Base-by-base conservation (phyloP, 2,888 invertebrate genomes). In the Celastrina argiolus region DNA sequence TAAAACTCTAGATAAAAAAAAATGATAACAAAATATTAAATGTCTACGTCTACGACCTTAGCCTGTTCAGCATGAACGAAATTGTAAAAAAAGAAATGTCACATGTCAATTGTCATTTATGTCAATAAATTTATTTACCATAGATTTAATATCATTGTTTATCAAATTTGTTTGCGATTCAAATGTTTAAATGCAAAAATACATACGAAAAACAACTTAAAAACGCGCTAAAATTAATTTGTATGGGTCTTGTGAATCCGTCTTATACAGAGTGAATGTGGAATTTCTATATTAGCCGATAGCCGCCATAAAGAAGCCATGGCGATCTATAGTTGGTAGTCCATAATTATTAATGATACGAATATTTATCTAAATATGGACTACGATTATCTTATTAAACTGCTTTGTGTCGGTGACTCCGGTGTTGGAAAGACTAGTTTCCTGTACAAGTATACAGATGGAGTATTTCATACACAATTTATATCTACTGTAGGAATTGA, bases 401-500 rank as follows among this genome's bases (percentile, higher is more conserved):
- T 99, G 82, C 92, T 99, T 69, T 97, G 98, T 68, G 93, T 98
- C 68, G 99, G 98, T n/a, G 98, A 99, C 87, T 98, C 98, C 1
- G 98, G 98, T 39, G 98, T 99, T 65, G 99, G 99, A 14, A 99
- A 99, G 91, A 99, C 99, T 0, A 98, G 98, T 80, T 97, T 99
- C 78, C 92, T 99, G 18, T 97, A 97, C 84, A 98, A 98, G 80
- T 99, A 98, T 82, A 98, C 98, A 2, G 98, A 98, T 87, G 97
- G 97, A 66, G 93, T 94, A 28, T 99, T 98, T 85, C 96, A 97
- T 81, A 95, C 96, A 4, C 95, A 96, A 82, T 99, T 98, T 83
- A 97, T 98, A 75, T 98, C 98, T 3, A 99, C 99, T 14, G 98
- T 99, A 68, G 99, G 99, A 67, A 98, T 99, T 78, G 99, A 99